Percentiles rank a stretch among this genome's conserved stretches.
Evolutionary conservation across 92 coral and sea anemone genomes (phyloP).

Genomic region (Pocillopora meandrina): DNA sequence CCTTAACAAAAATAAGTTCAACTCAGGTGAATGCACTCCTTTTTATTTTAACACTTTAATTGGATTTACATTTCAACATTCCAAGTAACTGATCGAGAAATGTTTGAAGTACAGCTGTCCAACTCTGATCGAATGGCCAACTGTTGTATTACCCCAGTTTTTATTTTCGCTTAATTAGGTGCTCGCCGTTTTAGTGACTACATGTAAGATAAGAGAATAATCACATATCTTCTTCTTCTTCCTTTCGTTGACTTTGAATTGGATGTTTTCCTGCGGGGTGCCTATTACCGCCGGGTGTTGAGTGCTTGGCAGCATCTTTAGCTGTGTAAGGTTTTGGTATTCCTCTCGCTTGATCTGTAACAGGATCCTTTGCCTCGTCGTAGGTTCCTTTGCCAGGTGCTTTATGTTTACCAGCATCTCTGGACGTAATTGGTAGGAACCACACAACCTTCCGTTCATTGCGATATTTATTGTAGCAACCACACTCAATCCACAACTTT

Average conservation of each 20-base stretch:
- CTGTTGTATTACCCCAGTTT: neutral
- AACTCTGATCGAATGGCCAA: neutral
- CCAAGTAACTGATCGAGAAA: no score
- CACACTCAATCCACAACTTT: neutral
- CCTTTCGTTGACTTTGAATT: neutral
- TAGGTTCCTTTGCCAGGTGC: no score
- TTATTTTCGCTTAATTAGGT: no score
- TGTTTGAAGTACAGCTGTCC: no score
- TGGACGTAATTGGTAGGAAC: no score
- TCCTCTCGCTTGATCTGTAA: neutral
- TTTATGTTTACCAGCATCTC: no score
- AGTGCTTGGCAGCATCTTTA: no score
- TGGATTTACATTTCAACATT: neutral
- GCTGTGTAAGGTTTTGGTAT: neutral
- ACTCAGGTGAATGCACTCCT: neutral
- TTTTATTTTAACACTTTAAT: no score
- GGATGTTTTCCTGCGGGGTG: neutral
- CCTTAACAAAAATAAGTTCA: neutral
- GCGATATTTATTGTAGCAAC: no score
- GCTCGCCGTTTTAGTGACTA: no score
- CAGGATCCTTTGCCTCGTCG: neutral
- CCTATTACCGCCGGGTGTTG: neutral
- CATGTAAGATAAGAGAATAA: neutral
- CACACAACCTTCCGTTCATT: no score
- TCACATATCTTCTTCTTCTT: neutral